Percentiles rank a stretch among this genome's conserved stretches.
These are phyloP conservation scores for Sylvilagus bachmani DNA, from an alignment of 2,113 vertebrate species.

Conservation along the genomic window DNA sequence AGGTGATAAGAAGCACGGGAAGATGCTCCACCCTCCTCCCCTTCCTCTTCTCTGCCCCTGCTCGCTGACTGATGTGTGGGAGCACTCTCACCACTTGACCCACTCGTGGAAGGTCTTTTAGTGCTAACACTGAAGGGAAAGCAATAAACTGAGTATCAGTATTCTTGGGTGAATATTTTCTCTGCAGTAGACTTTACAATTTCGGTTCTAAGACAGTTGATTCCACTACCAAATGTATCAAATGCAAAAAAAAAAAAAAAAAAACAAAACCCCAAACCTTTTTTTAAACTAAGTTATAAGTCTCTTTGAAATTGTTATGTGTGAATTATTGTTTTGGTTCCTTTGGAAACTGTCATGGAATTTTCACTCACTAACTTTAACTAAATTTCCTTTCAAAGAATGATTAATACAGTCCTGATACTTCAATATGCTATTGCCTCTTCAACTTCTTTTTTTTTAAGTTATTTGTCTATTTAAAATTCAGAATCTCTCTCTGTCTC, in stretches of 20 bases:
- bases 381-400: slow-evolving; percentile 73
- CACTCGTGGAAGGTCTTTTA: not conserved
- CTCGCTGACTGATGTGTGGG: not conserved
- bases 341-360: not conserved
- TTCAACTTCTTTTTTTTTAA: not conserved
- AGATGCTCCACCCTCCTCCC: not conserved
- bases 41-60: too few relatives aligned
- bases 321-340: not conserved
- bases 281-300: not conserved
- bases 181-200: not conserved
- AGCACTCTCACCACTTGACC: not conserved
- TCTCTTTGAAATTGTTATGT: slow-evolving; percentile 23
- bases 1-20: not conserved
- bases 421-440: slow-evolving; percentile 39
- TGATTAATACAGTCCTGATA: slow-evolving; percentile 1
- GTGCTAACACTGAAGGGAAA: not conserved
- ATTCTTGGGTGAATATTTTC: not conserved
- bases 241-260: not conserved
- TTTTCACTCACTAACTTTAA: slow-evolving; percentile 63
- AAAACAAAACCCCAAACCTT: too few relatives aligned
- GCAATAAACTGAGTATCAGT: not conserved
- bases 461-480: too few relatives aligned
- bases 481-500: too few relatives aligned
- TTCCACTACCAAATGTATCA: not conserved
- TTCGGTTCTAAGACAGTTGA: not conserved